Base-by-base conservation (phyloP, 2,888 invertebrate genomes). In the Dascillus cervinus region DNA sequence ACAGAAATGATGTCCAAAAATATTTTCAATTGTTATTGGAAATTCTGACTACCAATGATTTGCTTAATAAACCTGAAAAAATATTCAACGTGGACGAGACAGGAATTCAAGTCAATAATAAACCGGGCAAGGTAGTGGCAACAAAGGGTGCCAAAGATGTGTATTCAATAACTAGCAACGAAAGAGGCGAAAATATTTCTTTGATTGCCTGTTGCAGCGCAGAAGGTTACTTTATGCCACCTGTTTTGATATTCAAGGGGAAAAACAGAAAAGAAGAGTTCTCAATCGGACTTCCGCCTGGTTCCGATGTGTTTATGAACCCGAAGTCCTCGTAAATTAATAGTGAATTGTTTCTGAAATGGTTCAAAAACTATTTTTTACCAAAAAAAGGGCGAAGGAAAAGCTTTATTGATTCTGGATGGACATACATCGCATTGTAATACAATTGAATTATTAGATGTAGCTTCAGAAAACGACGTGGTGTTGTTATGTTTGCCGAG, bases 101-200 rank as follows among this genome's bases (percentile, higher is more conserved):
- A 8, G 23, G 58, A 3, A 34, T 60, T 3, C 58, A 60, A 32
- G 43, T 58, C 3, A 62, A 62, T 9, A 59, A 60, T 39, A 54
- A 51, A 32, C 47, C 57, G 13, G 50, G 50, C 3, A 49, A 54
- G 39, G 54, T 65, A 15, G 13, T 62, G 22, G 44, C 44, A 9
- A 26, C 27, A 29, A 47, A 46, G 29, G 46, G 48, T 19, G 32
- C 41, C 4, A 47, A 45, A 40, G 39, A 38, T 26, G 47, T 49
- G 25, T 23, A 31, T 19, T 24, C 28, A 5, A 13, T 50, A 20
- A 46, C 49, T 24, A 46, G 44, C 10, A 29, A 34, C 8, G 47
- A 53, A 43, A 49, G 41, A 31, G 35, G 39, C 11, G 52, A 58
- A 43, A 58, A 49, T 3, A 38, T 52, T 11, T 45, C 54, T 2